Conservation (phyloP, 2,888 invertebrate species). For the Nomada goodeniana region DNA sequence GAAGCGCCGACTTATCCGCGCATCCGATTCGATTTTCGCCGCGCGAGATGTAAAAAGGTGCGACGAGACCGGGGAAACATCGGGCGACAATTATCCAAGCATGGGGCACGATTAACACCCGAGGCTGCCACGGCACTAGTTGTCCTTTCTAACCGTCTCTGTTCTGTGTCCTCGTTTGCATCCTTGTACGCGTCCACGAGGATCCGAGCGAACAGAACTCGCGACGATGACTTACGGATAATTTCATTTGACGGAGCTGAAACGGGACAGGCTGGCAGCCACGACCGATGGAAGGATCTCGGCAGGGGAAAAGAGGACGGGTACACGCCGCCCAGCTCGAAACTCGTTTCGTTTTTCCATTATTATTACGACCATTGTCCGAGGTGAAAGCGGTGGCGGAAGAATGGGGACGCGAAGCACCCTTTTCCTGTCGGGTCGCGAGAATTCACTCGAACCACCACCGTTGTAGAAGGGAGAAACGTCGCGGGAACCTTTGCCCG, state of each 20-base stretch:
- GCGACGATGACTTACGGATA: constrained; percentile 58
- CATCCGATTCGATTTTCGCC: constrained; percentile 1
- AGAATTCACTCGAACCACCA: not conserved
- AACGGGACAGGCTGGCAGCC: constrained; percentile 36
- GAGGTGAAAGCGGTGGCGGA: not conserved
- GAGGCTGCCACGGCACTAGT: constrained; percentile 16
- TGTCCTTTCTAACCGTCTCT: constrained; percentile 22
- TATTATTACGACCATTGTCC: not conserved
- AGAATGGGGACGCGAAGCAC: not conserved
- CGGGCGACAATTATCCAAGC: constrained; percentile 8
- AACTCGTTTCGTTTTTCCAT: constrained; percentile 1
- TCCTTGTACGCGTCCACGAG: not conserved
- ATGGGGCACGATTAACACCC: constrained; percentile 31
- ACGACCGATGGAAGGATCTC: constrained; percentile 38
- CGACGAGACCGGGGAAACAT: not conserved
- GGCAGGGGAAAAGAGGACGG: not conserved
- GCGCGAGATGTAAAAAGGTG: not conserved
- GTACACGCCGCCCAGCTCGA: constrained; percentile 2
- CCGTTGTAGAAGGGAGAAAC: not conserved
- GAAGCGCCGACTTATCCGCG: not conserved
- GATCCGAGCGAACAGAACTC: not conserved
- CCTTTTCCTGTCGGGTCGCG: not conserved
- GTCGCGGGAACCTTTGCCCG: not conserved
- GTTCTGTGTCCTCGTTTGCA: constrained; percentile 30
- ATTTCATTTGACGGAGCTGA: constrained; percentile 57